Percentiles rank a stretch among this genome's conserved stretches.
Evolutionary conservation across 2,797 vertebrate species (phyloP).

Genomic region (Enteromius mattozi): DNA sequence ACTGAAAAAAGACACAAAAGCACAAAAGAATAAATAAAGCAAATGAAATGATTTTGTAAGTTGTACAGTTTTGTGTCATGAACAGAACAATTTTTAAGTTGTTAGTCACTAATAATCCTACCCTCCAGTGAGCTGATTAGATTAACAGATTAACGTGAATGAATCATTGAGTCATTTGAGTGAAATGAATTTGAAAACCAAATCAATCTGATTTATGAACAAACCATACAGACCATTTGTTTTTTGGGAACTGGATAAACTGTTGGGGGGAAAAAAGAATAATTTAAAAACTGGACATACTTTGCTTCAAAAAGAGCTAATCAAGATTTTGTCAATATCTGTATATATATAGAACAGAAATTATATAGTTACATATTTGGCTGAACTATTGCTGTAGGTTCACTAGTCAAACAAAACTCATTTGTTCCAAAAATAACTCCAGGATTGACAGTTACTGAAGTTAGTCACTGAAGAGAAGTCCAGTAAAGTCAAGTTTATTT

Average conservation of each 20-base stretch:
- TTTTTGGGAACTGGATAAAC: not conserved
- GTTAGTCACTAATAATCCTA: not conserved
- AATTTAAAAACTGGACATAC: not conserved
- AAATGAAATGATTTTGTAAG: not conserved
- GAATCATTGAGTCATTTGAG: not conserved
- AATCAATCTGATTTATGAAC: not conserved
- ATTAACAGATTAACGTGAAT: not conserved
- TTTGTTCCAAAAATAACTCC: not conserved
- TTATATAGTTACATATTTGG: not conserved
- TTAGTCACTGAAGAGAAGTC: not conserved
- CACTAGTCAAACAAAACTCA: not conserved
- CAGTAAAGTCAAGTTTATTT: conserved; percentile 20
- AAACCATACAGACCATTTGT: not conserved
- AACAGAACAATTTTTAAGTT: not conserved
- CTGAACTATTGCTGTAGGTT: not conserved
- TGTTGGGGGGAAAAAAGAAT: not conserved
- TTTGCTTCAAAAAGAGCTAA: not conserved
- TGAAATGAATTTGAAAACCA: not conserved
- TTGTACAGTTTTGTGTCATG: not conserved
- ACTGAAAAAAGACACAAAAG: not conserved
- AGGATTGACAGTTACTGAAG: not conserved
- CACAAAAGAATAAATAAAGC: not conserved
- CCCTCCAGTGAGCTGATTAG: not conserved
- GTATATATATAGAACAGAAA: not conserved
- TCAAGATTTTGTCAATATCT: not conserved